Percentiles rank a stretch among this genome's conserved stretches.
phyloP scores from a whole-genome alignment of 1,140 invertebrate species.

The Nasonia vitripennis region DNA sequence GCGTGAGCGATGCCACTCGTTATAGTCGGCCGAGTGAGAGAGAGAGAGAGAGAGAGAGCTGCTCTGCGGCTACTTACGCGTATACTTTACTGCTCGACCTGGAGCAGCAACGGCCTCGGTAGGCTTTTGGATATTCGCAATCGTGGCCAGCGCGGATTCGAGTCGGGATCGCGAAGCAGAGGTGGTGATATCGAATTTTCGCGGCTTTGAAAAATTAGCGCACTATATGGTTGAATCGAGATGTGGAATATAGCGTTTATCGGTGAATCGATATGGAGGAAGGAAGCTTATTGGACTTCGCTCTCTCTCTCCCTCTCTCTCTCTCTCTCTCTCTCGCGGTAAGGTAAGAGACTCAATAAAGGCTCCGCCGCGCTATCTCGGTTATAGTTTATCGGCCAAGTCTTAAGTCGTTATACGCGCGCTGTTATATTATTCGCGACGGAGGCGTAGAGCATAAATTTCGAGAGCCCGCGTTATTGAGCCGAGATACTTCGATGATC shows the following conservation, averaged over 20 bases:
- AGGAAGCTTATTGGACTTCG: slow-evolving; percentile 17
- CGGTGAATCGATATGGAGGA: not conserved
- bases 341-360: not conserved
- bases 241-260: not conserved
- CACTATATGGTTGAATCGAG: too few relatives aligned
- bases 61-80: slow-evolving; percentile 28
- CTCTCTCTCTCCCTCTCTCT: not conserved
- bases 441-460: slow-evolving; percentile 5
- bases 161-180: too few relatives aligned
- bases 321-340: too few relatives aligned
- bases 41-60: not conserved
- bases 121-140: too few relatives aligned
- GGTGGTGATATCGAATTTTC: too few relatives aligned
- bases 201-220: too few relatives aligned
- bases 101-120: too few relatives aligned
- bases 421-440: not conserved
- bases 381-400: slow-evolving; percentile 40
- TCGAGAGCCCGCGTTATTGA: not conserved
- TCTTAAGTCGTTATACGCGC: slow-evolving; percentile 19
- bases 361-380: not conserved
- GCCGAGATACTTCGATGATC: not conserved
- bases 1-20: slow-evolving; percentile 62
- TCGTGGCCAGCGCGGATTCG: too few relatives aligned
- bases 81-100: not conserved
- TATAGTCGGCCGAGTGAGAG: not conserved